A percentile compares a stretch with the other conserved stretches of the same genome.
These are phyloP conservation scores for Gallinago solitaria DNA, from an alignment of 2,797 vertebrate genomes.

Conservation along the genomic window DNA sequence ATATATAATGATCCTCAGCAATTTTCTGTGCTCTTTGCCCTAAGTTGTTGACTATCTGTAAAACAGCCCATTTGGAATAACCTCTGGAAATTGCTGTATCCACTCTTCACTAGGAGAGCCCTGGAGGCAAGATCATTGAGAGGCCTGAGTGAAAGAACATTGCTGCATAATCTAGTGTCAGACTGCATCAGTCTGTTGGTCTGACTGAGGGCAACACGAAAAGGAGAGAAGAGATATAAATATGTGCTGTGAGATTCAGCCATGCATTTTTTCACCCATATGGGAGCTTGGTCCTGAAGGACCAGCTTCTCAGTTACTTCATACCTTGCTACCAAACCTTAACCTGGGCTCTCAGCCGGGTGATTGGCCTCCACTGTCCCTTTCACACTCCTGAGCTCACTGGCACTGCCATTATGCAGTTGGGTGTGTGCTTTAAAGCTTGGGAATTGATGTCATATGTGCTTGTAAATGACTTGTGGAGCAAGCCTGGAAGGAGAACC, in stretches of 20 bases:
- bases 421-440: neutral
- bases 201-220: neutral
- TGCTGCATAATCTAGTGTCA: constrained; percentile 14
- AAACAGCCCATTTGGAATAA: constrained; percentile 30
- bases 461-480: neutral
- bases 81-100: constrained; percentile 24
- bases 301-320: neutral
- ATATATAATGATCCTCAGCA: neutral
- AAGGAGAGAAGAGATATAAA: neutral
- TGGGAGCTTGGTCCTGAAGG: neutral
- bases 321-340: neutral
- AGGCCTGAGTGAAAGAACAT: neutral
- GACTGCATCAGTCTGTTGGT: neutral
- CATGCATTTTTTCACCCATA: neutral
- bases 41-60: neutral
- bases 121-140: neutral
- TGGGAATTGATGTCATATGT: neutral
- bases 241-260: neutral
- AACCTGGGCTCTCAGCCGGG: neutral
- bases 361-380: neutral
- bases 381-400: neutral
- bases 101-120: neutral
- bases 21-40: neutral
- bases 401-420: neutral
- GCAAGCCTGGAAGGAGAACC: neutral